Evolutionary conservation across 1,140 invertebrate species (phyloP).

Genomic region (Medauroidea extradentata): DNA sequence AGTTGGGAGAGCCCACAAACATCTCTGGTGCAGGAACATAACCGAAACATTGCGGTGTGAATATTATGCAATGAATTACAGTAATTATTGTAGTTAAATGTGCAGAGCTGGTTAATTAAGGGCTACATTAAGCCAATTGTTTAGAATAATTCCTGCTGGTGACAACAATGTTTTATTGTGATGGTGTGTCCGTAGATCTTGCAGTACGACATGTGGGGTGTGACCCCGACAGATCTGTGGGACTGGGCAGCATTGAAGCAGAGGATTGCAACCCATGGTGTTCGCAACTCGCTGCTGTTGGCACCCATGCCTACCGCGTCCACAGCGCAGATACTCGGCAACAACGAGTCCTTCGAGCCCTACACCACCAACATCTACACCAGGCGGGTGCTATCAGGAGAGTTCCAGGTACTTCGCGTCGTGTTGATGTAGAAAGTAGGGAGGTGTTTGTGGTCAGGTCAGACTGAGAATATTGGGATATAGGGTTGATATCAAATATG

Average conservation of each 20-base stretch:
- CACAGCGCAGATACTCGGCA: constrained; percentile 98
- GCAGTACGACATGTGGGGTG: constrained; percentile 98
- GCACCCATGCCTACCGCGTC: constrained; percentile 99
- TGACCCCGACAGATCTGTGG: constrained; percentile 83
- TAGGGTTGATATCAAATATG: too few relatives aligned
- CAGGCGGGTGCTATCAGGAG: constrained; percentile 87
- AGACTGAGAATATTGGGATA: too few relatives aligned
- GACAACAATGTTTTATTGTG: too few relatives aligned
- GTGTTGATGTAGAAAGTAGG: too few relatives aligned
- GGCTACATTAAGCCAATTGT: too few relatives aligned
- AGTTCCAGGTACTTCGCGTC: constrained; percentile 56
- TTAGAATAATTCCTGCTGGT: too few relatives aligned
- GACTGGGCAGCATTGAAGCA: constrained; percentile 83
- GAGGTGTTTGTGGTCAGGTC: too few relatives aligned
- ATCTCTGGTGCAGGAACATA: too few relatives aligned
- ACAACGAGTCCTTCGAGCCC: constrained; percentile 98
- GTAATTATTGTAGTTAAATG: too few relatives aligned
- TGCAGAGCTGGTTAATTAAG: too few relatives aligned
- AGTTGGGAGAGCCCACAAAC: too few relatives aligned
- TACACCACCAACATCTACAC: constrained; percentile 98
- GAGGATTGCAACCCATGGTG: constrained; percentile 85
- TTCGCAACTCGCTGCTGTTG: constrained; percentile 90
- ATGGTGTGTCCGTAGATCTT: constrained; percentile 64
- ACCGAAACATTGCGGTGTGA: neutral
- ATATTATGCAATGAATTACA: neutral